Evolutionary conservation across 2,797 vertebrate species (phyloP), one percentile per base, ranked within the genome.

Genomic region (Sphenopsis melanotis): DNA sequence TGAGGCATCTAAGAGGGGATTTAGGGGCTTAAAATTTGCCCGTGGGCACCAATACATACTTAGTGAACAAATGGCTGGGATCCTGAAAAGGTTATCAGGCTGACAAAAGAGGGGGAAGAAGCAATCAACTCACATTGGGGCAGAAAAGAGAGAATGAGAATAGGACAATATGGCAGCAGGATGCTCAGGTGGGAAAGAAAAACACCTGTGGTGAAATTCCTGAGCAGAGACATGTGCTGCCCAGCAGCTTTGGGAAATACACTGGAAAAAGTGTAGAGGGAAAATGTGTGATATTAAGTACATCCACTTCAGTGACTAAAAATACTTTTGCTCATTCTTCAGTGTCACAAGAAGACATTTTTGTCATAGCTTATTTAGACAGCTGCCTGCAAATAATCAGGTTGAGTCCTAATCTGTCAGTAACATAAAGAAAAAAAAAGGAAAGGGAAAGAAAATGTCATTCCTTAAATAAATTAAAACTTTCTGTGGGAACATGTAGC

Each of bases 311-410:
- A 83, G 85, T 55, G 65, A 47, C 85, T 90, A 78, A 93, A 96
- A 96, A 93, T 94, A 94, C 76, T 68, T 72, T 32, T 83, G 55
- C 22, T 87, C 74, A 12, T 93, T 91, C 83, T 79, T 93, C 89
- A 64, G n/a, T 74, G 81, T 74, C 86, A 85, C 71, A 63, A 82
- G 78, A 85, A 95, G 81, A 56, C 64, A 84, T 96, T 95, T 94
- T 88, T 94, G 74, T 70, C 71, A 93, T 87, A 89, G 80, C 55
- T 92, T 87, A 90, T 92, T 95, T 89, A 92, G 88, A 88, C 90
- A 96, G 92, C 86, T 96, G 92, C 70, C 59, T 90, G 90, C 70
- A 79, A 82, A 95, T 84, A 89, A 56, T 82, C 83, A 86, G 63
- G 63, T 91, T 75, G 69, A 53, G 12, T 53, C 24, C 34, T 83